phyloP scores from a whole-genome alignment of 2,797 vertebrate species.

The Gallinago nigripennis region DNA sequence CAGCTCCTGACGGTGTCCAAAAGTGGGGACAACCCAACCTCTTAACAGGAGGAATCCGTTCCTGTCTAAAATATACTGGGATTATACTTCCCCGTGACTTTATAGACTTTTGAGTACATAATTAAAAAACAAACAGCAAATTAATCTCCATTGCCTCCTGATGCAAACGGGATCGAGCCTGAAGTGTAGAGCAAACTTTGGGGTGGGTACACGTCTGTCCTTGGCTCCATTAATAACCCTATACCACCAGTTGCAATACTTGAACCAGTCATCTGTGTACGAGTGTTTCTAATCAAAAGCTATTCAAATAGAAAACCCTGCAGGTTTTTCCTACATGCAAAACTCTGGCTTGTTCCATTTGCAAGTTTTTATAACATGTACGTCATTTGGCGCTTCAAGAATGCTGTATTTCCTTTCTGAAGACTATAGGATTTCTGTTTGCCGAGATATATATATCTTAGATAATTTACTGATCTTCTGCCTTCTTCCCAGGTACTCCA shows the following conservation, averaged over 20 bases:
- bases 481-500: constrained; percentile 87
- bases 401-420: not conserved
- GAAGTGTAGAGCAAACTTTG: not conserved
- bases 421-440: not conserved
- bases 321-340: not conserved
- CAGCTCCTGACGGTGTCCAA: not conserved
- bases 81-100: not conserved
- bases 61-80: not conserved
- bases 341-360: not conserved
- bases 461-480: not conserved
- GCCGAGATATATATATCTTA: not conserved
- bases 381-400: not conserved
- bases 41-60: not conserved
- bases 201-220: not conserved
- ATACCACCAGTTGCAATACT: not conserved
- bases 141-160: not conserved
- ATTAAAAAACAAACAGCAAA: not conserved
- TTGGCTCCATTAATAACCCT: not conserved
- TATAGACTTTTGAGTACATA: fast-evolving
- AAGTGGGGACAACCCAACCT: not conserved
- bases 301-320: not conserved
- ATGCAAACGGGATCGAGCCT: not conserved
- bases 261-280: not conserved
- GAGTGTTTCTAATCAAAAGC: not conserved
- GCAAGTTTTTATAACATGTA: not conserved